Base-by-base conservation (phyloP, 2,888 invertebrate genomes). In the Drosophila prostipennis region DNA sequence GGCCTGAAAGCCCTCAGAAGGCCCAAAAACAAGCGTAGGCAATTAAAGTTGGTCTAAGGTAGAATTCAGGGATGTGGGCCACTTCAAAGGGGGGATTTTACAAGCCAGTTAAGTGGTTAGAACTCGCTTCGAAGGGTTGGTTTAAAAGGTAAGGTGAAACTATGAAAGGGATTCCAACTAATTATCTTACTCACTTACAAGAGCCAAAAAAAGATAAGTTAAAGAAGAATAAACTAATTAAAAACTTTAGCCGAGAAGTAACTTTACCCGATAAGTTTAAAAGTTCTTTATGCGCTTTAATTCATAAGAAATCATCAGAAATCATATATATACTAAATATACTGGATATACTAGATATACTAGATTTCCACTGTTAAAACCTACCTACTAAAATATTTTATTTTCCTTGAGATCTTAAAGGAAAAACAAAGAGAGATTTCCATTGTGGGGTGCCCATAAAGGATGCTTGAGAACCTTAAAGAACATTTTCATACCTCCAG, bases 1-100 rank as follows among this genome's bases (percentile, higher is more conserved):
- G 51, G 45, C 43, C 36, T 10, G 45, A 72, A 70, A 37, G 42
- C 43, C n/a, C 26, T 46, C 23, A 52, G 40, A 16, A 64, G 52
- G 54, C 57, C 53, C 36, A 71, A 64, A 61, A 57, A 16, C 57
- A 61, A 37, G 56, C 68, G 32, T 53, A 51, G 60, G 49, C 74
- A 68, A 68, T 67, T 72, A 46, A 64, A 51, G 45, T 54, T 40
- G 13, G 40, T 57, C 42, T 74, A n/a, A 8, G 36, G 14, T 14
- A 39, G 32, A 14, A 13, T 55, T 11, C 34, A 36, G 11, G 11
- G 23, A 45, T 26, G 45, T 53, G 53, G 39, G 39, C n/a, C 6
- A 37, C 58, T 52, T 53, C 57, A 53, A 53, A 46, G 46, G 1
- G 26, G 52, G 63, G 19, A 59, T 34, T 59, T 16, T 29, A n/a